Base-by-base conservation (phyloP, 2,113 vertebrate species). In the Rhizomys pruinosus region DNA sequence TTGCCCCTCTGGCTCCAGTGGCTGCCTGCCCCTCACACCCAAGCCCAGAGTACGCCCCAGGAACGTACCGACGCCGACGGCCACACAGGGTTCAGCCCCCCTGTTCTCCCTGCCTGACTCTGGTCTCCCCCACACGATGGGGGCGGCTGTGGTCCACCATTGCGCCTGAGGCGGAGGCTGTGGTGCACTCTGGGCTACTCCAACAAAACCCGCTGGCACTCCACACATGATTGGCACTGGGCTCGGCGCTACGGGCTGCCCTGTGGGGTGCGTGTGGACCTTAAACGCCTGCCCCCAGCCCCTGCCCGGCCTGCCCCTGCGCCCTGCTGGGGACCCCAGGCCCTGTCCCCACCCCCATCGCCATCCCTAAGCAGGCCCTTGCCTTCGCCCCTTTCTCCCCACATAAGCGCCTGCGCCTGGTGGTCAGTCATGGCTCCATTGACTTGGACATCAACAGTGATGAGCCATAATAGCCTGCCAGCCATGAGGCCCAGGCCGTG, bases 381-480 rank as follows among this genome's bases (percentile, higher is more conserved):
- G 87, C 97, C 81, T 98, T 98, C 0, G 89, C 92, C 4, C 97
- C 98, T 9, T 98, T 98, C 89, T 96, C 97, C 52, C 97, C 97
- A 29, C 97, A 97, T 55, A 97, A 97, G 89, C 97, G 98, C 92
- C 97, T 98, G 86, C 95, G 98, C 34, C 97, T 98, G 25, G 98
- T 98, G 37, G 97, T 98, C 79, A 97, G 96, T 92, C 97, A 98
- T 0, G 98, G 98, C 23, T 98, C 98, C 37, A 98, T 98, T 0
- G 94, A 97, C 93, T 96, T 98, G 25, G 98, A 98, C 17, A 63
- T 98, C 42, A 57, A 94, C 2, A 42, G 92, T 0, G 92, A 92
- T 0, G 92, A 66, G 57, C 74, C 23, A 0, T 96, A 95, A 97
- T 2, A 0, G 37, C 25, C 77, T 0, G 1, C 64, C 44, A 16